A percentile compares a stretch with the other conserved stretches of the same genome.
phyloP scores from a whole-genome alignment of 2,797 vertebrate genomes.

The Tachyglossus aculeatus region DNA sequence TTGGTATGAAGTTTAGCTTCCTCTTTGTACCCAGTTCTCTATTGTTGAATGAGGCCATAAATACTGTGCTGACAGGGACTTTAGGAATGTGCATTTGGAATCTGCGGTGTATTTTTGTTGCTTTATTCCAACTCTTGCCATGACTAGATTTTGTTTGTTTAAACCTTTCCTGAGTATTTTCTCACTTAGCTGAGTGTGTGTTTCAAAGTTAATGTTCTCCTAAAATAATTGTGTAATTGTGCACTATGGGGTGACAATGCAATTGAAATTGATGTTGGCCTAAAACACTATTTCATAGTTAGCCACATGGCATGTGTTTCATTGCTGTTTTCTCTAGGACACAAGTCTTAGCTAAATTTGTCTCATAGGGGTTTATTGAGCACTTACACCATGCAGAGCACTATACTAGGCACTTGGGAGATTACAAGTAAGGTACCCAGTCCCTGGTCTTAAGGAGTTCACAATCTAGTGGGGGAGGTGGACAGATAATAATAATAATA shows the following conservation, averaged over 20 bases:
- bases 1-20: neutral
- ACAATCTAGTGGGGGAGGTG: too few species aligned
- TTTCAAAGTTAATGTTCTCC: neutral
- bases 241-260: neutral
- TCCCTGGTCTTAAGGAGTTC: too few species aligned
- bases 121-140: neutral
- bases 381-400: too few species aligned
- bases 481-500: too few species aligned
- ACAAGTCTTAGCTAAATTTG: neutral
- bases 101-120: too few species aligned
- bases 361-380: too few species aligned
- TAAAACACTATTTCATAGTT: neutral
- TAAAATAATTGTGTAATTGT: conserved; percentile 2
- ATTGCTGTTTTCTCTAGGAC: neutral
- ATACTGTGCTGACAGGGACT: neutral
- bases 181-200: neutral
- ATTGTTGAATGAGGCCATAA: neutral
- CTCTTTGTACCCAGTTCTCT: neutral
- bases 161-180: neutral
- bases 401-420: too few species aligned
- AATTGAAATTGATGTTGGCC: neutral
- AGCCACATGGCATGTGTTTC: neutral
- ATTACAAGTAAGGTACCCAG: too few species aligned
- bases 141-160: neutral
- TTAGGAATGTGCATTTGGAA: too few species aligned